A percentile compares a stretch with the other conserved stretches of the same genome.
Evolutionary conservation across 2,113 vertebrate species (phyloP).

Genomic region (Catharus bicknelli): DNA sequence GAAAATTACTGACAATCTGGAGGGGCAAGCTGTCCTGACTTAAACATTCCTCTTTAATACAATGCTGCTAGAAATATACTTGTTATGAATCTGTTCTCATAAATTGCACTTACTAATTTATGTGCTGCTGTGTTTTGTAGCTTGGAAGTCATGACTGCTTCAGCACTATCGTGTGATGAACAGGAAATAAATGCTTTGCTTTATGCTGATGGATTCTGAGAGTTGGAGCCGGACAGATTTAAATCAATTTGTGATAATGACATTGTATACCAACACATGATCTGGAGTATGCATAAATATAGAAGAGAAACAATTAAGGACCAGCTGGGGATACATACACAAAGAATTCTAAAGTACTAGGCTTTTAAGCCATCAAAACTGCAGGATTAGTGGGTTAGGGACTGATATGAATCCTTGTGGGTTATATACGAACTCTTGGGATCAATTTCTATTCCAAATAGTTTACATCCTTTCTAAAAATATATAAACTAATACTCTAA

Average conservation of each 20-base stretch:
- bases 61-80: background rate
- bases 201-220: constrained; percentile 48
- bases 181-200: constrained; percentile 37
- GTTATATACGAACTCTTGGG: background rate
- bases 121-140: constrained; percentile 29
- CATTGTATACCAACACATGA: constrained; percentile 32
- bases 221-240: constrained; percentile 44
- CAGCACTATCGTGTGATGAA: background rate
- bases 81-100: constrained; percentile 43
- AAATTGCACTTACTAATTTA: constrained; percentile 49
- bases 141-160: constrained; percentile 48
- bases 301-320: constrained; percentile 50
- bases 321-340: constrained; percentile 21
- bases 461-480: constrained; percentile 43
- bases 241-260: constrained; percentile 53
- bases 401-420: constrained; percentile 22
- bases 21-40: constrained; percentile 6
- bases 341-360: constrained; percentile 32
- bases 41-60: constrained; percentile 36
- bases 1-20: constrained; percentile 9
- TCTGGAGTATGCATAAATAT: background rate
- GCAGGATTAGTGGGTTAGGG: constrained; percentile 34
- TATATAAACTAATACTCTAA: constrained; percentile 36
- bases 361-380: constrained; percentile 48
- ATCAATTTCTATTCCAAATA: constrained; percentile 41